These are phyloP conservation scores for Sinohyriopsis cumingii DNA, from an alignment of 2,888 invertebrate genomes.

Conservation along the genomic window DNA sequence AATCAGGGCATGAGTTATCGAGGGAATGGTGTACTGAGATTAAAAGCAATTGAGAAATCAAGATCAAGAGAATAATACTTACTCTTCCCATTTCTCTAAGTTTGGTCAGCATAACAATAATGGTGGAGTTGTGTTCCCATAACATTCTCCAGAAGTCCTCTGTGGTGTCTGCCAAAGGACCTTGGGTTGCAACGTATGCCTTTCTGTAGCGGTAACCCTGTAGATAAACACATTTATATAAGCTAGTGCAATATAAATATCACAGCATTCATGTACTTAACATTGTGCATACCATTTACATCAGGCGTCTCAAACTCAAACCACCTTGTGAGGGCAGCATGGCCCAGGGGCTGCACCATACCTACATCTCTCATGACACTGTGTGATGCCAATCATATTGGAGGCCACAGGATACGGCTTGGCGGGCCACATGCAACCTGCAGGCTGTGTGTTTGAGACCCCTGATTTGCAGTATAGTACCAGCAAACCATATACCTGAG, in stretches of 20 bases:
- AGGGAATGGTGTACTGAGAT: too few species aligned
- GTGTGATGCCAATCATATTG: too few species aligned
- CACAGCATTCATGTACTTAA: not conserved
- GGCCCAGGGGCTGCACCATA: too few species aligned
- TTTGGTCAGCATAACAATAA: slow-evolving; percentile 98
- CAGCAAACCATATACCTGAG: not conserved
- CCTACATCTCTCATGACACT: too few species aligned
- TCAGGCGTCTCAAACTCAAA: too few species aligned
- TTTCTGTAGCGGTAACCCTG: slow-evolving; percentile 79
- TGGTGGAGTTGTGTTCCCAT: slow-evolving; percentile 99
- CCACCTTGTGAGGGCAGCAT: too few species aligned
- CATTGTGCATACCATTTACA: not conserved
- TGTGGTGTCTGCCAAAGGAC: slow-evolving; percentile 94
- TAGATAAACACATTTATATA: slow-evolving; percentile 5
- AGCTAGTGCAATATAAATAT: not conserved
- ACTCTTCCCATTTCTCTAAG: slow-evolving; percentile 97
- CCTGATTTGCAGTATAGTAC: too few species aligned
- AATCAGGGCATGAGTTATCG: not conserved
- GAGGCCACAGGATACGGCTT: too few species aligned
- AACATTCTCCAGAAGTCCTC: slow-evolving; percentile 99
- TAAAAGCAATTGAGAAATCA: not conserved
- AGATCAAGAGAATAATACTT: slow-evolving; percentile 70
- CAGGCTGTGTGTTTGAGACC: too few species aligned
- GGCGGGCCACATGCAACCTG: too few species aligned
- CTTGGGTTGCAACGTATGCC: slow-evolving; percentile 98